Conservation (phyloP, 2,888 invertebrate genomes). For the Acrocyrtus sp. region DNA sequence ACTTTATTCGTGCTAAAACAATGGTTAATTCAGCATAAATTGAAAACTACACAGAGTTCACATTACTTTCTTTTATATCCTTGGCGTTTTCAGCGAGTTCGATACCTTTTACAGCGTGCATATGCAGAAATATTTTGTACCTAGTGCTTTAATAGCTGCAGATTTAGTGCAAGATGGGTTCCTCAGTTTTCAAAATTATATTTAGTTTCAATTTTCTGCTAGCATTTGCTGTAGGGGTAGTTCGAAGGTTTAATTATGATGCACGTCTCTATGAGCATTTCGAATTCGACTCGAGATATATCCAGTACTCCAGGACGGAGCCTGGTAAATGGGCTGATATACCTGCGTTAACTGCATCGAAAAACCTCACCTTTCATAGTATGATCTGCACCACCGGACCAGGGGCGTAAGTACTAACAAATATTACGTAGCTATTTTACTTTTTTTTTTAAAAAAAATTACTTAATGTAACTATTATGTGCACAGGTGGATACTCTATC, state of each 20-base stretch:
- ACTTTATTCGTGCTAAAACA: too few species aligned
- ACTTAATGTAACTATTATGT: neutral
- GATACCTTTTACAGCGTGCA: too few species aligned
- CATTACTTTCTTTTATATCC: too few species aligned
- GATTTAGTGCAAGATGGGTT: too few species aligned
- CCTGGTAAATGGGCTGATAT: slow-evolving; percentile 25
- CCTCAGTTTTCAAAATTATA: too few species aligned
- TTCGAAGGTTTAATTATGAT: slow-evolving; percentile 21
- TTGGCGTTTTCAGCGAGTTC: too few species aligned
- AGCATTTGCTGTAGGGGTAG: neutral
- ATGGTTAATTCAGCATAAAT: too few species aligned
- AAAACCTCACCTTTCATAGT: slow-evolving; percentile 11
- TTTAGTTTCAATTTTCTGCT: neutral
- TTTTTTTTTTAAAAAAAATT: neutral
- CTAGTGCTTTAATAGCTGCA: too few species aligned
- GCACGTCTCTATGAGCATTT: slow-evolving; percentile 38
- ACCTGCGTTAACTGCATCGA: neutral
- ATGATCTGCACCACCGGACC: slow-evolving; percentile 38
- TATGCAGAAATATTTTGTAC: too few species aligned
- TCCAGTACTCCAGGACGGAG: slow-evolving; percentile 27
- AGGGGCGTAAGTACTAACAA: slow-evolving; percentile 20
- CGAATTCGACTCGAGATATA: slow-evolving; percentile 25
- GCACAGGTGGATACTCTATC: slow-evolving; percentile 36
- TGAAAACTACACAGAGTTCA: too few species aligned
- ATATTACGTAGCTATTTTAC: neutral